Evolutionary conservation across 2,888 invertebrate species (phyloP), one percentile per base, ranked within the genome.

Genomic region (Parapristionchus giblindavisi): DNA sequence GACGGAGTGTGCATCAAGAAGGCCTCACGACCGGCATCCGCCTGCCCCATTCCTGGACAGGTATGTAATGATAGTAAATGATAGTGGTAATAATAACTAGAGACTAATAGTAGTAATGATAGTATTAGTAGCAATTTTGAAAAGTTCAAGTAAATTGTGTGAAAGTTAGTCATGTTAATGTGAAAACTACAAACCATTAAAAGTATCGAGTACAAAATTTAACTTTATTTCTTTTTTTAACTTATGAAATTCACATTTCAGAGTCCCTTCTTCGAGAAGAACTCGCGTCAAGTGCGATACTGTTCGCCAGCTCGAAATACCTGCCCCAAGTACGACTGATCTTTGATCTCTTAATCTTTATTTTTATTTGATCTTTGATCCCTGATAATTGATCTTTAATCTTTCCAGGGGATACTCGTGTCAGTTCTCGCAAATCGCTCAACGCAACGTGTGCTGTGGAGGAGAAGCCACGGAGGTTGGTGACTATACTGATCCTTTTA

Each of bases 361-460:
- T 14, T 32, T 29, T 65, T 21, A 6, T 65, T 66, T 66, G 21
- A 58, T 43, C 21, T n/a, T 27, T 40, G 36, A 66, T 11, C 36
- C 1, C 11, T 32, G 32, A 36, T 34, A 58, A 36, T 24, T 56
- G 38, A 71, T 3, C 14, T 27, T 21, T 36, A 17, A 79, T 78
- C 54, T 70, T 80, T 78, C n/a, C 17, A 63, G 76, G n/a, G 81
- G 81, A 36, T 87, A 77, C 78, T 80, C 81, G 14, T 87, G 87
- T 75, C 87, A 87, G 77, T 85, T 83, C 84, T 83, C 83, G 48
- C 80, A 83, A 51, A 78, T 82, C 38, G 79, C 83, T 21, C 80
- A 83, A 72, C 81, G 84, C 70, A 85, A 85, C 77, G 81, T 87
- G 51, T 87, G 87, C 77, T 87, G 87, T 65, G 86, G 85, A 70